These are phyloP conservation scores for Drosophila recens DNA, from an alignment of 2,888 invertebrate genomes.

Conservation along the genomic window DNA sequence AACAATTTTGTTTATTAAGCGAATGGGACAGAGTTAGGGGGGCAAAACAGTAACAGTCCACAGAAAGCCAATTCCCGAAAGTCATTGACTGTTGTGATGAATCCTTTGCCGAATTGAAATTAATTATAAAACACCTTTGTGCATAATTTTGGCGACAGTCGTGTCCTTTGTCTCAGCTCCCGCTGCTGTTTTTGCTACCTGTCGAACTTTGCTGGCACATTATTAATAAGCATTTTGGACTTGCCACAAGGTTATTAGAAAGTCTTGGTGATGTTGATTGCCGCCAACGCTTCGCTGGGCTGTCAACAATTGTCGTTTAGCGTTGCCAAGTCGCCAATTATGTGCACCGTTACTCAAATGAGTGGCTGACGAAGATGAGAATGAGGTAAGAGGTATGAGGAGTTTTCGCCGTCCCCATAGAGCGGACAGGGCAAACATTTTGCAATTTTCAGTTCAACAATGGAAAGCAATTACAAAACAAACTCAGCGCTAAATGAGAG, in stretches of 20 bases:
- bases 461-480: slow-evolving; percentile 79
- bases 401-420: not conserved
- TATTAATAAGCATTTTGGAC: slow-evolving; percentile 53
- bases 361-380: slow-evolving; percentile 6
- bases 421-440: slow-evolving; percentile 62
- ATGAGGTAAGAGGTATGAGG: too few species aligned
- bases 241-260: slow-evolving; percentile 38
- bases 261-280: slow-evolving; percentile 34
- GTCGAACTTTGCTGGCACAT: slow-evolving; percentile 28
- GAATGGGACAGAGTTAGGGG: not conserved
- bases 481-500: slow-evolving; percentile 73
- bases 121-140: slow-evolving; percentile 72
- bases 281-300: slow-evolving; percentile 30
- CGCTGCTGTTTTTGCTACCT: slow-evolving; percentile 2
- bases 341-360: slow-evolving; percentile 72
- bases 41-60: slow-evolving; percentile 4
- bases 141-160: slow-evolving; percentile 51
- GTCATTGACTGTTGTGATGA: slow-evolving; percentile 46
- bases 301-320: slow-evolving; percentile 67
- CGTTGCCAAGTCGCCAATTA: slow-evolving; percentile 72
- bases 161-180: slow-evolving; percentile 6
- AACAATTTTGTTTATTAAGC: slow-evolving; percentile 17
- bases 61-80: slow-evolving; percentile 27
- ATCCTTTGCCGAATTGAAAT: slow-evolving; percentile 41
- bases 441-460: slow-evolving; percentile 76